Evolutionary conservation across 2,797 vertebrate species (phyloP).

Genomic region (Liparis tanakae): DNA sequence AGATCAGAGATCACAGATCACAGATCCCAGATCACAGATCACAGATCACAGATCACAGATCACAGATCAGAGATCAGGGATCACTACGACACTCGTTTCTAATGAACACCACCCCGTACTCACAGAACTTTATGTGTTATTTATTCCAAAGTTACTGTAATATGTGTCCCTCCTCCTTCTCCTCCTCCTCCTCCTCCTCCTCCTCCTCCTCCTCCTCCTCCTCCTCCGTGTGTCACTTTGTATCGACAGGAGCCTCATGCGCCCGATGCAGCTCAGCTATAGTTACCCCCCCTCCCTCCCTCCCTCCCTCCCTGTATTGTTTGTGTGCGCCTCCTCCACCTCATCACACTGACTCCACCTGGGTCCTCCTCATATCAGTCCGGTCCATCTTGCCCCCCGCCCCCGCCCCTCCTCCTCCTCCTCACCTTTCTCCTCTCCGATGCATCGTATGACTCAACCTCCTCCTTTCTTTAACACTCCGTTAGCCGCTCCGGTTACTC

Average conservation of each 20-base stretch:
- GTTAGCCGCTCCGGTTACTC: conserved; percentile 59
- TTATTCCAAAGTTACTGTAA: background rate
- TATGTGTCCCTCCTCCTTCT: conserved; percentile 9
- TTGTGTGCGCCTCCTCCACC: background rate
- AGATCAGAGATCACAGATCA: background rate
- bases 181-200: too few relatives aligned
- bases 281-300: conserved; percentile 22
- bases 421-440: conserved; percentile 56
- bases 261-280: conserved; percentile 37
- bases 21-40: too few relatives aligned
- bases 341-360: conserved; percentile 25
- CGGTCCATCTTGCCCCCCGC: conserved; percentile 51
- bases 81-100: background rate
- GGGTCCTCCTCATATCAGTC: conserved; percentile 55
- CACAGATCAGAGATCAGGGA: background rate
- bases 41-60: background rate
- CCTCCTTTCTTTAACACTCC: conserved; percentile 56
- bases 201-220: too few relatives aligned
- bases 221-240: conserved; percentile 9
- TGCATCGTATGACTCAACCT: conserved; percentile 60
- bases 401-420: conserved; percentile 55
- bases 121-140: background rate
- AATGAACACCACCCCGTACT: background rate
- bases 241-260: conserved; percentile 27
- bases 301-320: conserved; percentile 21